Evolutionary conservation across 1,140 invertebrate species (phyloP).

Genomic region (Drosophila azteca): DNA sequence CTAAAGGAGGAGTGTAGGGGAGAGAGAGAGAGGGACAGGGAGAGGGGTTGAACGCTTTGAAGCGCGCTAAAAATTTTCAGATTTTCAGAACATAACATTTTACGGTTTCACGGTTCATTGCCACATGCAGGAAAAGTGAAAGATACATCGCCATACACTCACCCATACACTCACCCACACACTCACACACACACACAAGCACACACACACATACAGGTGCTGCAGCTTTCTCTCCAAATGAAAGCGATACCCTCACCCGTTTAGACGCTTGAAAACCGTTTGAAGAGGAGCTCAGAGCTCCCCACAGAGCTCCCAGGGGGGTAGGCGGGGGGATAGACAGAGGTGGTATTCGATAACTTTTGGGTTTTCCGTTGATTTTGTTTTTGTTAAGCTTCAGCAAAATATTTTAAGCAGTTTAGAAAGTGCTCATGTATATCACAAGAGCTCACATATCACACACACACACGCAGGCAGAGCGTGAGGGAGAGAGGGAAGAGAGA

Average conservation of each 20-base stretch:
- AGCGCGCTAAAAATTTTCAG: slow-evolving; percentile 77
- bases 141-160: slow-evolving; percentile 58
- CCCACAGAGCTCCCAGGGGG: background rate
- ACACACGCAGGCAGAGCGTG: slow-evolving; percentile 14
- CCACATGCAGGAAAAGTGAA: slow-evolving; percentile 78
- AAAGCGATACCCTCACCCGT: slow-evolving; percentile 61
- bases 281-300: slow-evolving; percentile 35
- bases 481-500: too few relatives aligned
- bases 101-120: slow-evolving; percentile 81
- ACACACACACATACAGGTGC: background rate
- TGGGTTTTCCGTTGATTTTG: slow-evolving; percentile 62
- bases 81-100: slow-evolving; percentile 81
- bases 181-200: slow-evolving; percentile 2
- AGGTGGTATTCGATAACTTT: slow-evolving; percentile 51
- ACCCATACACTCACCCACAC: slow-evolving; percentile 12
- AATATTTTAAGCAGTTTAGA: slow-evolving; percentile 80
- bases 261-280: slow-evolving; percentile 60
- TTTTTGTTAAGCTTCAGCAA: slow-evolving; percentile 71
- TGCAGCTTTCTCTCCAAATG: slow-evolving; percentile 41
- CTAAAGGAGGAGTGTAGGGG: background rate
- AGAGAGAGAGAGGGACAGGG: slow-evolving; percentile 1
- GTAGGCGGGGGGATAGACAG: background rate
- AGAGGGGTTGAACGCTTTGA: slow-evolving; percentile 53
- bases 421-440: slow-evolving; percentile 59
- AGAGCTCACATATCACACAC: slow-evolving; percentile 61